phyloP scores from a whole-genome alignment of 1,140 invertebrate species.

The Cydia splendana region DNA sequence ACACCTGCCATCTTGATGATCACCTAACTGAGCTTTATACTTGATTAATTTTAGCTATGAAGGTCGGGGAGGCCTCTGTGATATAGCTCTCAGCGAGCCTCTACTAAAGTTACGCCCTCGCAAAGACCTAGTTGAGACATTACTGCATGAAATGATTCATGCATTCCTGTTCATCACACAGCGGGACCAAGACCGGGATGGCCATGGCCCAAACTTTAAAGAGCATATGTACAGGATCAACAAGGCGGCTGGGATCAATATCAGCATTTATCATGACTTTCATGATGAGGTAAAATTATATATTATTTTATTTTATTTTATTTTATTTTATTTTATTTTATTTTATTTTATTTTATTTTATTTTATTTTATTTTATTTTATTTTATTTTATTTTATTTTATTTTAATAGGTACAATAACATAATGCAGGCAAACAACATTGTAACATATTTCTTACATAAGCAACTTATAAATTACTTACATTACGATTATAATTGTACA shows the following conservation, averaged over 20 bases:
- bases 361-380: no score
- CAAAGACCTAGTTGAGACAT: conserved; percentile 96
- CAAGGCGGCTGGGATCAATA: conserved; percentile 90
- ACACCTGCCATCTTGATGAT: no score
- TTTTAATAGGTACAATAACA: no score
- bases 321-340: no score
- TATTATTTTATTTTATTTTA: no score
- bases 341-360: no score
- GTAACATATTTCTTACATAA: no score
- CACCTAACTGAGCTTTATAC: neutral
- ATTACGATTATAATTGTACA: no score
- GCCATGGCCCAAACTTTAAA: conserved; percentile 97
- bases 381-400: no score
- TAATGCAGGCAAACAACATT: no score
- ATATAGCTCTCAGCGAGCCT: conserved; percentile 92
- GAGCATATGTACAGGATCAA: conserved; percentile 97
- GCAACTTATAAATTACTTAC: no score
- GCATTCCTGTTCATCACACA: conserved; percentile 95
- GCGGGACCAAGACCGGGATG: conserved; percentile 91
- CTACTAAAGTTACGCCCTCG: conserved; percentile 94
- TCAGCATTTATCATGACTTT: conserved; percentile 85
- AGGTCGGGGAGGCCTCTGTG: conserved; percentile 87
- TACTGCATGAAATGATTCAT: conserved; percentile 99
- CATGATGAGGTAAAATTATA: conserved; percentile 79
- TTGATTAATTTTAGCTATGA: conserved; percentile 86